Base-by-base conservation (phyloP, 2,888 invertebrate species). In the Lasius fuliginosus region DNA sequence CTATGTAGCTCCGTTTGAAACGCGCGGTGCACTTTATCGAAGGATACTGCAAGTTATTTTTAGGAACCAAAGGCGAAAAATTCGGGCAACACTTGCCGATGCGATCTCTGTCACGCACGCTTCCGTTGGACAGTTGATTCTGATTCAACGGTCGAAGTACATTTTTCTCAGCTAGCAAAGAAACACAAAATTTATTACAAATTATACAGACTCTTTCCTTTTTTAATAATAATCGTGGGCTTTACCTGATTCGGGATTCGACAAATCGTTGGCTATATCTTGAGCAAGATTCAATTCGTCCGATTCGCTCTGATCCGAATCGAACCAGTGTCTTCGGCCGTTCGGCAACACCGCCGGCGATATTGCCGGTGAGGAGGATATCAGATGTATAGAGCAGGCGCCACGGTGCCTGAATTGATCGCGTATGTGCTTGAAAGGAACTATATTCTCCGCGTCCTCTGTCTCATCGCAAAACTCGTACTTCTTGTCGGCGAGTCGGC, bases 401-500 rank as follows among this genome's bases (percentile, higher is more conserved):
- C 91, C 91, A 49, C 92, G 91, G 83, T 94, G 93, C 69, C 92
- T 94, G 23, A 93, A 91, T 83, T 95, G 94, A 90, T 95, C 94
- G 53, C 95, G 92, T 74, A 95, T 92, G 82, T 94, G 94, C 74
- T 94, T 95, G 69, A 95, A 95, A 83, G 96, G 96, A 92, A 96
- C 95, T 83, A 96, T 96, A 90, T 97, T 97, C 92, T 97, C 96
- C 0, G 96, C 96, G 89, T 96, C 96, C 85, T 95, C 95, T 53
- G 95, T 94, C 83, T 98, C 98, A 91, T 98, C 98, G 0, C 97
- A 98, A 93, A 98, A 98, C 93, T 98, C 98, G 93, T 98, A 98
- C 94, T 98, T 98, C 94, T 98, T 98, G 92, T 98, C 98, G 0
- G 98, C 98, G 75, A 98, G 95, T 9, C 98, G 96, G 77, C 98